A percentile compares a stretch with the other conserved stretches of the same genome.
Conservation (phyloP, 2,888 invertebrate species). For the Clusia tigrina region DNA sequence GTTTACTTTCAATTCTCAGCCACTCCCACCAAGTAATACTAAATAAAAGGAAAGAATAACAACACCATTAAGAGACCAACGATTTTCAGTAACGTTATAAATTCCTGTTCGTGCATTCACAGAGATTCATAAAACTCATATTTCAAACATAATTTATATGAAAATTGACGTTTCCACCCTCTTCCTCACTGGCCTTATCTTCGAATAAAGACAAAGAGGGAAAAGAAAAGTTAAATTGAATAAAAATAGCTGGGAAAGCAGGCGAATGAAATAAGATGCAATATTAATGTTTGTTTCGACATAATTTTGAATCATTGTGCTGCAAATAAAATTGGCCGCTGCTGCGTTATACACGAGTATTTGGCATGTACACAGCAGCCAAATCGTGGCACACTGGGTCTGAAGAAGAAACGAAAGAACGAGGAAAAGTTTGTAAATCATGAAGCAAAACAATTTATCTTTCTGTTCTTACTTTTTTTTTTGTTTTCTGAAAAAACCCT, state of each 20-base stretch:
- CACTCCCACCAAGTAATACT: not conserved
- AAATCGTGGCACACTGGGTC: no score
- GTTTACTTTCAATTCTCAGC: no score
- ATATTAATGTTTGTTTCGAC: conserved; percentile 49
- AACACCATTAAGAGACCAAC: not conserved
- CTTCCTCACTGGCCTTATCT: conserved; percentile 8
- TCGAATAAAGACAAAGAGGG: not conserved
- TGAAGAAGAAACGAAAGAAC: not conserved
- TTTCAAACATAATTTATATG: conserved; percentile 38
- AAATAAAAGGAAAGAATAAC: not conserved
- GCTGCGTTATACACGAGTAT: not conserved
- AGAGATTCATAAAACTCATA: not conserved
- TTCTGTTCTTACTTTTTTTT: no score
- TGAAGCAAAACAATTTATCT: conserved; percentile 55
- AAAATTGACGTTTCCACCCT: conserved; percentile 38
- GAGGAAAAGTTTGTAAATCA: conserved; percentile 48
- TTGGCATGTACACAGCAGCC: no score
- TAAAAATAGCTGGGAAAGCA: not conserved
- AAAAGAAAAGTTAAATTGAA: conserved; percentile 29
- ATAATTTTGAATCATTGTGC: not conserved
- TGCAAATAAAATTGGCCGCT: conserved; percentile 19
- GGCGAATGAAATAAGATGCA: conserved; percentile 38
- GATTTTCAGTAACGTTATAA: not conserved
- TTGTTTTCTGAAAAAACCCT: no score
- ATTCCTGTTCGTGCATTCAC: not conserved